phyloP scores from a whole-genome alignment of 2,113 vertebrate species.

The Stigmatopora nigra region DNA sequence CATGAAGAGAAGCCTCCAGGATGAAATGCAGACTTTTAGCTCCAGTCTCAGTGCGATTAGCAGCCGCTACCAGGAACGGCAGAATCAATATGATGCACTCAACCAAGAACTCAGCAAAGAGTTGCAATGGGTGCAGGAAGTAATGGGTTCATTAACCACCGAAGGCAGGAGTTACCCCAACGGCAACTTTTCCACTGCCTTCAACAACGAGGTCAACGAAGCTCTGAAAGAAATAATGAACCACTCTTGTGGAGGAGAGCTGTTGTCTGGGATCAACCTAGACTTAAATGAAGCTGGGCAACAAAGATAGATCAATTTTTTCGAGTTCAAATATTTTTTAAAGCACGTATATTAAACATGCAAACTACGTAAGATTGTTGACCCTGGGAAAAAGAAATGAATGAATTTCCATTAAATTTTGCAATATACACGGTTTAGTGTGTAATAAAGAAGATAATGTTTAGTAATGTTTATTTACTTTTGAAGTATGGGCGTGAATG shows the following conservation, averaged over 20 bases:
- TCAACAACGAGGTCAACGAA: slow-evolving; percentile 74
- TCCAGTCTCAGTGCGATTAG: slow-evolving; percentile 53
- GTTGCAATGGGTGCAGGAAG: slow-evolving; percentile 80
- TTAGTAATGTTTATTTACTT: too few species aligned
- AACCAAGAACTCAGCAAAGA: slow-evolving; percentile 75
- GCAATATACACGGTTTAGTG: too few species aligned
- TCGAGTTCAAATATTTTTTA: background rate
- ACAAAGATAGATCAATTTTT: slow-evolving; percentile 35
- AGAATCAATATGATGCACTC: slow-evolving; percentile 72
- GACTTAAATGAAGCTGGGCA: slow-evolving; percentile 57
- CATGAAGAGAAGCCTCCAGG: slow-evolving; percentile 74
- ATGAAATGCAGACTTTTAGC: slow-evolving; percentile 70
- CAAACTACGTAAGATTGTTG: too few species aligned
- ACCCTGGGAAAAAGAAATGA: too few species aligned
- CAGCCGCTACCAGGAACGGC: slow-evolving; percentile 69
- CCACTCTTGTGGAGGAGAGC: slow-evolving; percentile 69
- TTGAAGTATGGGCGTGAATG: too few species aligned
- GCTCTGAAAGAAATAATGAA: slow-evolving; percentile 77
- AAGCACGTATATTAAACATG: background rate
- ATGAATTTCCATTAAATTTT: too few species aligned
- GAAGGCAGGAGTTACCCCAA: slow-evolving; percentile 48
- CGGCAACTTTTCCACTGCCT: slow-evolving; percentile 58
- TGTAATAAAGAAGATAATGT: too few species aligned
- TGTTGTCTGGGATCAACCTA: slow-evolving; percentile 72
- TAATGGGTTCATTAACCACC: slow-evolving; percentile 66